Percentiles rank a stretch among this genome's conserved stretches.
phyloP scores from a whole-genome alignment of 2,888 invertebrate genomes.

The Disparrhopalites patrizii region DNA sequence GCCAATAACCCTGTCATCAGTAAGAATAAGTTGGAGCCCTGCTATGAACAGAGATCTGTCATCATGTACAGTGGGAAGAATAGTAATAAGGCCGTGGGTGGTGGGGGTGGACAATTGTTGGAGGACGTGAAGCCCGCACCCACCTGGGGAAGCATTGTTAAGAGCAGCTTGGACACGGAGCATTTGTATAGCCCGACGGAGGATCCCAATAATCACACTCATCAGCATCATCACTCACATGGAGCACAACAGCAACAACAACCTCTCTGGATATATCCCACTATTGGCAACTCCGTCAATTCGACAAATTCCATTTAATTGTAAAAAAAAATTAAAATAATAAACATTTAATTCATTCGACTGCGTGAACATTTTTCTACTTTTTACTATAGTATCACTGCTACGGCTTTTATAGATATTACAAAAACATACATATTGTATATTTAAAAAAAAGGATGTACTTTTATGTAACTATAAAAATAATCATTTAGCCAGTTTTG shows the following conservation, averaged over 20 bases:
- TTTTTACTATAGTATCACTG: background rate
- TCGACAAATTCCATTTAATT: conserved; percentile 21
- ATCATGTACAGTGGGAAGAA: conserved; percentile 31
- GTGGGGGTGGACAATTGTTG: conserved; percentile 8
- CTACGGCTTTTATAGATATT: background rate
- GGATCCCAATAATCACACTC: background rate
- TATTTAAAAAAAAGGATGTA: no score
- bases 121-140: conserved; percentile 27
- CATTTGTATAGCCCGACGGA: conserved; percentile 22
- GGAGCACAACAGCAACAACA: conserved; percentile 12
- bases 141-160: conserved; percentile 21
- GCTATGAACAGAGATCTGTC: conserved; percentile 23
- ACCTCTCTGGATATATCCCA: conserved; percentile 22
- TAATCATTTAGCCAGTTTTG: no score
- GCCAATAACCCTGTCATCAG: background rate
- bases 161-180: conserved; percentile 20
- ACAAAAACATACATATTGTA: background rate
- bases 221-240: background rate
- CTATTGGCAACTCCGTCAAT: conserved; percentile 25
- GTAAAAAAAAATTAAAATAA: background rate
- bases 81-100: conserved; percentile 15
- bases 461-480: no score
- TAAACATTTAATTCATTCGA: background rate
- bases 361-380: background rate
- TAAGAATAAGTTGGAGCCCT: conserved; percentile 20